Conservation (phyloP, 2,888 invertebrate genomes). For the Acrobasis suavella region DNA sequence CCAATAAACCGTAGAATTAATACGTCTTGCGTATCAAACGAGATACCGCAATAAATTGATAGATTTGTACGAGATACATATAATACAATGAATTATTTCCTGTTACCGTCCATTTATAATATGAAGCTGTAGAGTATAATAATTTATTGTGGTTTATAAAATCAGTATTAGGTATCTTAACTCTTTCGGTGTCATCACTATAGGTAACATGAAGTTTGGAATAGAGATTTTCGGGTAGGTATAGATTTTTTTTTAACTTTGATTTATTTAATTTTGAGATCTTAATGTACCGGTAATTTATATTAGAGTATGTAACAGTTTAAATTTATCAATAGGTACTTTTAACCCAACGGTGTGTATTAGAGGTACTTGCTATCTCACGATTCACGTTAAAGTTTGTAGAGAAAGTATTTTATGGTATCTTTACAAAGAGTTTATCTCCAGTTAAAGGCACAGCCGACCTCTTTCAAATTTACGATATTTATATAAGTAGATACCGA, state of each 20-base stretch:
- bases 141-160: too few relatives aligned
- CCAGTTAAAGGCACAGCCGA: conserved; percentile 11
- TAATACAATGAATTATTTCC: conserved; percentile 37
- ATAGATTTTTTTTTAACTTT: too few relatives aligned
- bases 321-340: too few relatives aligned
- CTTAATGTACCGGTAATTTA: too few relatives aligned
- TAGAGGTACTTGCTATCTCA: conserved; percentile 15
- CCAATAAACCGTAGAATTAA: conserved; percentile 43
- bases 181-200: too few relatives aligned
- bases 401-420: conserved; percentile 23
- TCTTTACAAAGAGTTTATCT: conserved; percentile 22
- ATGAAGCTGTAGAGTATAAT: not conserved
- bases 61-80: conserved; percentile 36
- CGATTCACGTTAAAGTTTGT: conserved; percentile 11
- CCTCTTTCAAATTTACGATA: conserved; percentile 11
- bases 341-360: not conserved
- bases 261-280: too few relatives aligned
- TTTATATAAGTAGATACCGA: conserved; percentile 1
- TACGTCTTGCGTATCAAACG: conserved; percentile 37
- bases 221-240: too few relatives aligned
- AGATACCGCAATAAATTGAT: conserved; percentile 41
- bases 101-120: not conserved
- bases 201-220: too few relatives aligned
- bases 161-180: too few relatives aligned
- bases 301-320: too few relatives aligned